A percentile compares a stretch with the other conserved stretches of the same genome.
Conservation (phyloP, 2,797 vertebrate genomes). For the Melanogrammus aeglefinus region DNA sequence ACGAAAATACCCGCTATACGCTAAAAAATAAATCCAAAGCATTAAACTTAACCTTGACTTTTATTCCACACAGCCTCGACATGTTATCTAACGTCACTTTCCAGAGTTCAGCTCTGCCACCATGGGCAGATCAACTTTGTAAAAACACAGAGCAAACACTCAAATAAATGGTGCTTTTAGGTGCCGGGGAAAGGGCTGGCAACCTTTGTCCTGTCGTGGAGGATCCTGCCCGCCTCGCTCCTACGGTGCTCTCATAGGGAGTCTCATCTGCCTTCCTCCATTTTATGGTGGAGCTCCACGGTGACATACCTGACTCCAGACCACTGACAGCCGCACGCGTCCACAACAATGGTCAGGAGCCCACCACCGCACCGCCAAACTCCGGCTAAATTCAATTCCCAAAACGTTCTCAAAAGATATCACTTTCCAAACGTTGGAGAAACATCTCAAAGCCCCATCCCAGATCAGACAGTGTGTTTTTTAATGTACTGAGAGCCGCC, state of each 20-base stretch:
- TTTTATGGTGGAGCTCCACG: constrained; percentile 92
- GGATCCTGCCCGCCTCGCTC: constrained; percentile 39
- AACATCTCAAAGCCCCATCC: not conserved
- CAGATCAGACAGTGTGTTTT: not conserved
- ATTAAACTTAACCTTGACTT: constrained; percentile 50
- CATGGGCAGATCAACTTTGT: constrained; percentile 40
- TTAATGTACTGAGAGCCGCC: not conserved
- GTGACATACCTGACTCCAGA: constrained; percentile 90
- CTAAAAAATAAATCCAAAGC: constrained; percentile 15
- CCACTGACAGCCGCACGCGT: constrained; percentile 66
- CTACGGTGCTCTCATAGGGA: constrained; percentile 72
- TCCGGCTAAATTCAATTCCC: not conserved
- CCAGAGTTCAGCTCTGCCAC: constrained; percentile 54
- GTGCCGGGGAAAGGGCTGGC: constrained; percentile 36
- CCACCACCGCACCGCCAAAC: constrained; percentile 2
- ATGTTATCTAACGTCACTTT: constrained; percentile 48
- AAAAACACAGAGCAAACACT: constrained; percentile 28
- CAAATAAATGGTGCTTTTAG: constrained; percentile 13
- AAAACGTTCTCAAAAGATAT: not conserved
- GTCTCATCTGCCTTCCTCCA: constrained; percentile 92
- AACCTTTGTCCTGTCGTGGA: constrained; percentile 72
- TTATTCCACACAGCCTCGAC: constrained; percentile 23
- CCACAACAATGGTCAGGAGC: constrained; percentile 25
- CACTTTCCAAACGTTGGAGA: not conserved
- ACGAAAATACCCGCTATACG: not conserved